Evolutionary conservation across 2,113 vertebrate genomes (phyloP), one percentile per base, ranked within the genome.

Genomic region (Carassius carassius): DNA sequence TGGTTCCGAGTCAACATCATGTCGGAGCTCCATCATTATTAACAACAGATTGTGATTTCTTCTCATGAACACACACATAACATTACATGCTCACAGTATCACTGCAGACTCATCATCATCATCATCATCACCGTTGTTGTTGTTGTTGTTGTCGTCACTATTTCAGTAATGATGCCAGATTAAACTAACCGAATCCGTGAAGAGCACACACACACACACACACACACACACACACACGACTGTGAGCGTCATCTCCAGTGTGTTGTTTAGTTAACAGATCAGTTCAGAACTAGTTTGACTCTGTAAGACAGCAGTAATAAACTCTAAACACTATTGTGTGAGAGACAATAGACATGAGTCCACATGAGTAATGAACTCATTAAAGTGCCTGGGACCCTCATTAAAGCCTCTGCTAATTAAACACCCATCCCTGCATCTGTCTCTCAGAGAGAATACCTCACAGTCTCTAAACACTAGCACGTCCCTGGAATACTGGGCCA

Each of bases 401-500:
- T 56, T 35, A 77, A 58, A 35, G 25, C 3, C 29, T 78, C 44
- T 4, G 75, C 87, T 89, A 88, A 90, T 93, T 88, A 89, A 91
- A 86, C 78, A 47, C 84, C 25, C 29, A 29, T 29, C 29, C 29
- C 29, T 29, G 2, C 29, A 14, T 67, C 25, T 67, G 63, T 67
- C 12, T 65, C 8, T 41, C 41, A 41, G 7, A 41, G 6, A 7
- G 41, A 1, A 41, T 9, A 9, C 35, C 3, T 16, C 49, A 4
- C 14, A 4, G 14, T 4, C 14, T 49, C 49, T 51, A 14, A 2
- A 3, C 14, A 44, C 7, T 41, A 7, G 1, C 8, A 8, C 41
- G 41, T 9, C 8, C 41, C 7, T 41, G 7, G 8, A 41, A 37
- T 37, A 37, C 37, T 37, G 5, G 37, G 1, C 5, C 1, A 41